phyloP scores from a whole-genome alignment of 2,113 vertebrate genomes.

The Prunella fulvescens region DNA sequence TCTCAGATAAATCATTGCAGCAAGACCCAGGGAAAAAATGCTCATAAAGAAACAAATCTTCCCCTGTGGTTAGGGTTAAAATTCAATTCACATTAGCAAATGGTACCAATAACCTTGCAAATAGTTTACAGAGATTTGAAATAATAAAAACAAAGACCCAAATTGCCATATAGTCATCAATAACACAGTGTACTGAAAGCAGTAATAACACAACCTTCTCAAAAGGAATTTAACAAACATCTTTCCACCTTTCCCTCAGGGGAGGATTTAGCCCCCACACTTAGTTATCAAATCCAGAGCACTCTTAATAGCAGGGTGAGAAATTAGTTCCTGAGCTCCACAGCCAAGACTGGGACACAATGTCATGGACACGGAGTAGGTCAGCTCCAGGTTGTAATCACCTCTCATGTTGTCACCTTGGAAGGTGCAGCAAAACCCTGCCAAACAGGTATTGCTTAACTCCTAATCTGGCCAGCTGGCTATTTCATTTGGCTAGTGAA shows the following conservation, averaged over 20 bases:
- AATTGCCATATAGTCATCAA: not conserved
- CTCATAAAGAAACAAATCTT: not conserved
- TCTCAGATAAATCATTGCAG: not conserved
- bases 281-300: not conserved
- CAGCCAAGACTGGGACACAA: not conserved
- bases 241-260: not conserved
- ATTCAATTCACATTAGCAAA: not conserved
- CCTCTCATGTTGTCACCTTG: not conserved
- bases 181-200: not conserved
- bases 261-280: not conserved
- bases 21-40: not conserved
- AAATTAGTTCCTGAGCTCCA: not conserved
- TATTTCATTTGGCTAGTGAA: not conserved
- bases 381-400: not conserved
- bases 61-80: not conserved
- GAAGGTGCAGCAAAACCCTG: not conserved
- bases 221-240: not conserved
- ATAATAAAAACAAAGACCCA: not conserved
- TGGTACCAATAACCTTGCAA: not conserved
- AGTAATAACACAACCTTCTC: not conserved
- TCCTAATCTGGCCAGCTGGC: not conserved
- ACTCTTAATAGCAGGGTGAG: not conserved
- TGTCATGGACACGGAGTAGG: not conserved
- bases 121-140: not conserved
- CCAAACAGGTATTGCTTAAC: not conserved